These are phyloP conservation scores for Tangara arthus DNA, from an alignment of 2,797 vertebrate genomes.

Conservation along the genomic window DNA sequence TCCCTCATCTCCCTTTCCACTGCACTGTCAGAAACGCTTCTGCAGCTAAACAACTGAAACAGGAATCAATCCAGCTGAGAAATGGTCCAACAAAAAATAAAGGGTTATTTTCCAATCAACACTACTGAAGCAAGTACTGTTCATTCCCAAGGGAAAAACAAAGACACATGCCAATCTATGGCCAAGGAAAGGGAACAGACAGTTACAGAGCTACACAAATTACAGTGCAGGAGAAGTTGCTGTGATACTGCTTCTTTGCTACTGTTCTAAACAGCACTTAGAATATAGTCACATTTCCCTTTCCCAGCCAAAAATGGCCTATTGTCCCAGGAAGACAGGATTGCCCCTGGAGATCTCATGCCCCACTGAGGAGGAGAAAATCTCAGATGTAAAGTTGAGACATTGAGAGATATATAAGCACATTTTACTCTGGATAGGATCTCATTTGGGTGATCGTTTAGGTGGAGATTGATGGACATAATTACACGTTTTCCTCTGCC, in stretches of 20 bases:
- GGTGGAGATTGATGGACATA: not conserved
- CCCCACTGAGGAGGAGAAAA: not conserved
- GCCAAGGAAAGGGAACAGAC: not conserved
- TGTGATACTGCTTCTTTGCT: constrained; percentile 3
- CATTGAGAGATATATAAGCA: not conserved
- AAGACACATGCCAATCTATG: constrained; percentile 2
- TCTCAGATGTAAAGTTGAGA: not conserved
- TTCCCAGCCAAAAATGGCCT: not conserved
- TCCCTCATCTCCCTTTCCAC: not conserved
- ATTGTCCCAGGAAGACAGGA: not conserved
- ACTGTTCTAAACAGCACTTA: not conserved
- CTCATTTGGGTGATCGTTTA: not conserved
- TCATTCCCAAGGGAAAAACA: constrained; percentile 16
- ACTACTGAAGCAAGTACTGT: not conserved
- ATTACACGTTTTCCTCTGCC: not conserved
- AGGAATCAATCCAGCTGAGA: constrained; percentile 12
- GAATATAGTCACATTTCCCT: not conserved
- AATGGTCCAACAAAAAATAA: constrained; percentile 1
- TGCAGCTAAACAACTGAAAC: not conserved
- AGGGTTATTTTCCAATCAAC: constrained; percentile 4
- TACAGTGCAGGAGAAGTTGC: not conserved
- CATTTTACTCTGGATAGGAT: not conserved
- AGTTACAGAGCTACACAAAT: constrained; percentile 17
- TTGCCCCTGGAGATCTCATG: not conserved
- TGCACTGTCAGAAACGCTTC: not conserved